Base-by-base conservation (phyloP, 1,140 invertebrate species). In the Acyrthosiphon pisum region DNA sequence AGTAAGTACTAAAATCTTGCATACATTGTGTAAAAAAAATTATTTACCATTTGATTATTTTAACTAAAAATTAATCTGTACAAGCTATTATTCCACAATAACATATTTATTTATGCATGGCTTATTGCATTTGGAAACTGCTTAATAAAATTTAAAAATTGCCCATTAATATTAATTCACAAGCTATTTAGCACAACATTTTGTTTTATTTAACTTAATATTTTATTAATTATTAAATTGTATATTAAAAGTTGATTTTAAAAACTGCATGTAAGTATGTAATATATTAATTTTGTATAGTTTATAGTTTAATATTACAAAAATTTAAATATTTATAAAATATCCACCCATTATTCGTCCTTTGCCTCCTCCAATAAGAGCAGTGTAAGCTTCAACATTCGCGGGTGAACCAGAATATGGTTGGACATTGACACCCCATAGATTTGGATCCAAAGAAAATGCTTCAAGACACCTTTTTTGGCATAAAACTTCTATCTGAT, bases 391-490 rank as follows among this genome's bases (percentile, higher is more conserved):
- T n/a, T 99, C 99, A 96, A 99, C 98, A 95, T 99, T 99, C 8
- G 99, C 99, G 35, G 99, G 99, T 48, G 98, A 99, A 8, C 99
- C 99, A 53, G 98, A 99, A 94, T 99, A 98, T 3, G 99, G 98
- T 95, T 99, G 99, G 9, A 99, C 99, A 96, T 99, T 99, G 6
- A 99, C 98, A 84, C 99, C 99, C 99, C 99, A 99, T 95, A 98
- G 95, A 87, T 97, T 97, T 11, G 97, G 96, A 95, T 97, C 96
- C n/a, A 99, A 95, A 94, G 96, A 96, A 95, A 97, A 99, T 2
- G 98, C 97, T 95, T 98, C 96, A 46, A 99, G 95, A 30, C 98
- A 97, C 91, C 99, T 96, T 94, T 98, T 97, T 95, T 99, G 98
- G 93, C 98, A 98, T 37, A 99, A 95, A 14, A 96, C 94, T 96